phyloP scores from a whole-genome alignment of 2,113 vertebrate genomes.

The Notarius quadriscutis region DNA sequence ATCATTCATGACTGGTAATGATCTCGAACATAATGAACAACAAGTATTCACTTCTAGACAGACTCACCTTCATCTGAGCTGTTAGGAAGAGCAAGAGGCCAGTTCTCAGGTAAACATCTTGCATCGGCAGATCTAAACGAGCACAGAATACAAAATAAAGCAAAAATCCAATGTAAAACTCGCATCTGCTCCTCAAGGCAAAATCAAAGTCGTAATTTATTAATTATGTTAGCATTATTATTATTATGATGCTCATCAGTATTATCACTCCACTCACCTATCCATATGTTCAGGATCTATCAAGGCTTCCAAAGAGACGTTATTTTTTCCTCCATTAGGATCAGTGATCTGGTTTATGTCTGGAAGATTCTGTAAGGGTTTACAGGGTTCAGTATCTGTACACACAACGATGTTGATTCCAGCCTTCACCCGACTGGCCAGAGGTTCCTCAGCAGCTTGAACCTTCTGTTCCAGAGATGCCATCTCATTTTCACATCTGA shows the following conservation, averaged over 20 bases:
- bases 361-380: neutral
- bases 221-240: neutral
- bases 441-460: neutral
- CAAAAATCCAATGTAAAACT: neutral
- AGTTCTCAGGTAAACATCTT: neutral
- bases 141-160: neutral
- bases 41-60: neutral
- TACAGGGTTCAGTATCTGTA: neutral
- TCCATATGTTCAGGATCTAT: neutral
- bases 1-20: neutral
- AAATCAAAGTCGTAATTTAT: neutral
- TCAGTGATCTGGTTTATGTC: neutral
- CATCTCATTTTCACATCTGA: constrained; percentile 9
- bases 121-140: constrained; percentile 1
- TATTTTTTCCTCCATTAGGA: neutral
- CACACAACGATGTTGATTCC: neutral
- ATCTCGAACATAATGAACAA: neutral
- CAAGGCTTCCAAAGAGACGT: neutral
- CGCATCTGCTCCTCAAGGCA: neutral
- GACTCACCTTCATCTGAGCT: neutral
- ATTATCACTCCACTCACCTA: constrained; percentile 2
- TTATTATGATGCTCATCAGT: neutral
- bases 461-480: constrained; percentile 10
- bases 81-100: neutral
- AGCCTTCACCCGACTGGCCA: constrained; percentile 2